These are phyloP conservation scores for Melanostoma scalare DNA, from an alignment of 2,888 invertebrate genomes.

Conservation along the genomic window DNA sequence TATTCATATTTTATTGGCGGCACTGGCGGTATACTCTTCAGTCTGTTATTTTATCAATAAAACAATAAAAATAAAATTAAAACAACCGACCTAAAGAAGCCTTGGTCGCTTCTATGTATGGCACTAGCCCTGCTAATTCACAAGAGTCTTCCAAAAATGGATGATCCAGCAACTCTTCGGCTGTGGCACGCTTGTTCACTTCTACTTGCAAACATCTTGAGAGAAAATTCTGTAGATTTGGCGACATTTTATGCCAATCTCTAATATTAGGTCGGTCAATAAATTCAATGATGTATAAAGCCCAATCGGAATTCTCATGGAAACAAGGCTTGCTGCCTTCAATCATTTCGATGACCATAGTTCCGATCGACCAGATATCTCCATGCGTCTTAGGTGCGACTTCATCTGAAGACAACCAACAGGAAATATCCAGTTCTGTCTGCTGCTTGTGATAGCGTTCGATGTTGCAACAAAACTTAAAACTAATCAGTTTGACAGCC, in stretches of 20 bases:
- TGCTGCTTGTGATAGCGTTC: conserved; percentile 96
- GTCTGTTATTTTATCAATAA: too few relatives aligned
- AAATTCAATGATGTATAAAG: conserved; percentile 96
- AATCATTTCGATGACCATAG: conserved; percentile 97
- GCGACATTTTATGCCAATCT: conserved; percentile 90
- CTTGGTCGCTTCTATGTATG: conserved; percentile 95
- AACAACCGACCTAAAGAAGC: conserved; percentile 86
- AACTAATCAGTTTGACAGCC: conserved; percentile 95
- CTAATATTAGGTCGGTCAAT: conserved; percentile 96
- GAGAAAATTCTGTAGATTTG: conserved; percentile 90
- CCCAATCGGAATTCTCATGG: conserved; percentile 95
- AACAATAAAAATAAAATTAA: conserved; percentile 21
- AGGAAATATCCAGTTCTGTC: conserved; percentile 98
- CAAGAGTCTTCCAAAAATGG: conserved; percentile 93
- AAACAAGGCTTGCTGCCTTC: conserved; percentile 98
- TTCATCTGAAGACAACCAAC: conserved; percentile 99
- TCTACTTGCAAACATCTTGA: conserved; percentile 95
- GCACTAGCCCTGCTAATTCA: conserved; percentile 91
- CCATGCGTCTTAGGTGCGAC: conserved; percentile 96
- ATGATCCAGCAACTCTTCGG: conserved; percentile 94
- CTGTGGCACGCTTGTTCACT: conserved; percentile 93
- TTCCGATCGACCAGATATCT: conserved; percentile 97
- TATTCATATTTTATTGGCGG: too few relatives aligned
- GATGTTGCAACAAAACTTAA: conserved; percentile 99
- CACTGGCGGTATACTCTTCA: too few relatives aligned